Evolutionary conservation across 2,888 invertebrate genomes (phyloP).

Genomic region (Pharmacophagus antenor): DNA sequence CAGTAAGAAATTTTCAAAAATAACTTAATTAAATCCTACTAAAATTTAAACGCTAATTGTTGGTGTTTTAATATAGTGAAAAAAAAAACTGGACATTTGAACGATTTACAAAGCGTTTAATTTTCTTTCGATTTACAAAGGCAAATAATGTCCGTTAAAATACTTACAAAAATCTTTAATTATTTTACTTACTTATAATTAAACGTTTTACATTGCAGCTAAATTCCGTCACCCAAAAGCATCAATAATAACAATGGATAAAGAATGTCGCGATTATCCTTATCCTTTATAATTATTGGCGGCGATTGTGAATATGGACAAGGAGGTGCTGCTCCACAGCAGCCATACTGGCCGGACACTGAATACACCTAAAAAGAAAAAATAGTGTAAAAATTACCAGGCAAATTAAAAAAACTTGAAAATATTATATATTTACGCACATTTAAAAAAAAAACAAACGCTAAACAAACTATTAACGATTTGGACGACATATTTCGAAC

Average conservation of each 20-base stretch:
- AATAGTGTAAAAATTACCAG: not conserved
- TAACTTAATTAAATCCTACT: no score
- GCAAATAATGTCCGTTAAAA: not conserved
- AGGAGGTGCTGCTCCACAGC: slow-evolving; percentile 30
- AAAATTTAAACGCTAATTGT: no score
- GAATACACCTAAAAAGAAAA: slow-evolving; percentile 41
- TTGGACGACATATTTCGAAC: slow-evolving; percentile 22
- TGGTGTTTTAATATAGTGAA: no score
- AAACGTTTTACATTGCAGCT: not conserved
- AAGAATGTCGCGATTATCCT: slow-evolving; percentile 43
- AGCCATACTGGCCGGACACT: slow-evolving; percentile 42
- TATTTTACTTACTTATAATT: not conserved
- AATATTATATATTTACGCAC: slow-evolving; percentile 6
- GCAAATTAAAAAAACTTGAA: not conserved
- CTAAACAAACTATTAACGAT: slow-evolving; percentile 24
- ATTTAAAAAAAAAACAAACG: slow-evolving; percentile 25
- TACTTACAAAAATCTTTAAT: not conserved
- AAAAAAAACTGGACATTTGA: not conserved
- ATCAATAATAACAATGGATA: slow-evolving; percentile 48
- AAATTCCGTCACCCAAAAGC: slow-evolving; percentile 39
- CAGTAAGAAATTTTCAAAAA: no score
- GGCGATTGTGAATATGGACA: slow-evolving; percentile 38
- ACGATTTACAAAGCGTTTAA: not conserved
- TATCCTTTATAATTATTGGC: slow-evolving; percentile 41
- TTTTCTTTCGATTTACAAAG: not conserved